Evolutionary conservation across 2,888 invertebrate species (phyloP).

Genomic region (Caenorhabditis zanzibari): DNA sequence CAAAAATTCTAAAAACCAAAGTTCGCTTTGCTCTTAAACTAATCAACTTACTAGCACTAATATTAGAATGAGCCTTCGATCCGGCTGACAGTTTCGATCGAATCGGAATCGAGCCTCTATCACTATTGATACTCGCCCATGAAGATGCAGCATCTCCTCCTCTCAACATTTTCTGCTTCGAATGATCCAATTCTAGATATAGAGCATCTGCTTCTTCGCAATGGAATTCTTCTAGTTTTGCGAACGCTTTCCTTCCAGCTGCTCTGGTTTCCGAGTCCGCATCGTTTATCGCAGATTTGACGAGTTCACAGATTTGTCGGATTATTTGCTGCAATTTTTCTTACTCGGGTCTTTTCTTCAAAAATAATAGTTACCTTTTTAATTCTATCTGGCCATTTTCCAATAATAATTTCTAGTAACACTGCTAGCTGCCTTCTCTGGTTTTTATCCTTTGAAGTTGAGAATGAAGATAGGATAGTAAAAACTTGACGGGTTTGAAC

Average conservation of each 20-base stretch:
- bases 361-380: constrained; percentile 31
- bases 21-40: neutral
- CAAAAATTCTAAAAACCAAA: constrained; percentile 42
- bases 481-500: constrained; percentile 64
- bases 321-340: constrained; percentile 42
- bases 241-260: constrained; percentile 52
- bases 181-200: constrained; percentile 43
- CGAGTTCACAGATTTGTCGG: constrained; percentile 60
- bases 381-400: constrained; percentile 51
- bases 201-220: constrained; percentile 56
- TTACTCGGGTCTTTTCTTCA: neutral
- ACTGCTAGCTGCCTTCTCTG: constrained; percentile 52
- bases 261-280: constrained; percentile 56
- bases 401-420: constrained; percentile 42
- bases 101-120: constrained; percentile 51
- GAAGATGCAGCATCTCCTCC: constrained; percentile 59
- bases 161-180: constrained; percentile 58
- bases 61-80: constrained; percentile 46
- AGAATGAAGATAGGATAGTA: constrained; percentile 47
- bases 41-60: constrained; percentile 50
- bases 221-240: constrained; percentile 50
- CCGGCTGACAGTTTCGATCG: constrained; percentile 44
- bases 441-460: constrained; percentile 61
- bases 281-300: constrained; percentile 57
- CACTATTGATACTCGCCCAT: constrained; percentile 60